Evolutionary conservation across 2,113 vertebrate species (phyloP).

Genomic region (Columba livia): DNA sequence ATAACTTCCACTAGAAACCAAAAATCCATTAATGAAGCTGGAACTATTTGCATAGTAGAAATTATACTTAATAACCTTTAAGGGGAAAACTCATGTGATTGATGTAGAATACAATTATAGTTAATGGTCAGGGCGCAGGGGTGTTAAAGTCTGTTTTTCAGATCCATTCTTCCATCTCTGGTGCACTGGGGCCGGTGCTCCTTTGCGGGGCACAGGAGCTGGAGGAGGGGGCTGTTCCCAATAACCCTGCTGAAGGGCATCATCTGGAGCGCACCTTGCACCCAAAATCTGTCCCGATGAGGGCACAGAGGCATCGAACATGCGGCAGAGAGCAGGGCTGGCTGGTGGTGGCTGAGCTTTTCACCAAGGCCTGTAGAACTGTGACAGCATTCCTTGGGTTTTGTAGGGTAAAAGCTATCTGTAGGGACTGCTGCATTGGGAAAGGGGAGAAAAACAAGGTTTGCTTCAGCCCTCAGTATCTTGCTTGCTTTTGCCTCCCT

Average conservation of each 20-base stretch:
- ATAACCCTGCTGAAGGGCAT: neutral
- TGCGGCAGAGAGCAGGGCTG: neutral
- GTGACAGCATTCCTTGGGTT: neutral
- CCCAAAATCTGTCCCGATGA: neutral
- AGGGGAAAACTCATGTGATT: slow-evolving; percentile 54
- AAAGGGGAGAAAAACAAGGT: neutral
- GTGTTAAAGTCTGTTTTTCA: slow-evolving; percentile 9
- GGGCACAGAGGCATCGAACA: fast-evolving
- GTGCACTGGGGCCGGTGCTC: neutral
- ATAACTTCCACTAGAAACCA: slow-evolving; percentile 46
- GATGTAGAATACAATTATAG: slow-evolving; percentile 65
- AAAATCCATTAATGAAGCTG: slow-evolving; percentile 68
- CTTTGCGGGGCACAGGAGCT: neutral
- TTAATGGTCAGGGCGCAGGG: slow-evolving; percentile 56
- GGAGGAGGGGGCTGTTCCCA: neutral
- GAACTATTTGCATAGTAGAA: slow-evolving; percentile 68
- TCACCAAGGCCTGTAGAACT: neutral
- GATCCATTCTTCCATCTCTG: neutral
- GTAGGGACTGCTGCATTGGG: neutral
- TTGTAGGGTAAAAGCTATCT: neutral
- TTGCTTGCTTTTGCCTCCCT: neutral
- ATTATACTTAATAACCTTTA: slow-evolving; percentile 69
- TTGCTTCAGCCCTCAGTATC: neutral
- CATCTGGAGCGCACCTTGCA: fast-evolving
- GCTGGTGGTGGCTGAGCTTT: neutral